These are phyloP conservation scores for Chamaetylas fuelleborni DNA, from an alignment of 2,113 vertebrate genomes.

Conservation along the genomic window DNA sequence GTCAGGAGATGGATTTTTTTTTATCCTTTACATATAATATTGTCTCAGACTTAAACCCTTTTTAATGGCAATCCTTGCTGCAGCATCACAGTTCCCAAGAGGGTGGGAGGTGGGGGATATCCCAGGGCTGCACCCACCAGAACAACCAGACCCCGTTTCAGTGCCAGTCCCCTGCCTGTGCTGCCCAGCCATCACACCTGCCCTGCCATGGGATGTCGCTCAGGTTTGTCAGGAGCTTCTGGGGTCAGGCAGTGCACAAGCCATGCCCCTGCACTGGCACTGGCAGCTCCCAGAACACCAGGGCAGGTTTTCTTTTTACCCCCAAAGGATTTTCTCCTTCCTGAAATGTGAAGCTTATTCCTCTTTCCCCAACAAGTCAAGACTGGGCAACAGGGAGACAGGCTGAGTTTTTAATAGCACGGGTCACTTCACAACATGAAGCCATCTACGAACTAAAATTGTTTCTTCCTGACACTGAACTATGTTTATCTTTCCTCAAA, in stretches of 20 bases:
- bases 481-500: background rate
- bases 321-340: background rate
- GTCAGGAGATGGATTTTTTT: background rate
- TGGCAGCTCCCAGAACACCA: background rate
- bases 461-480: background rate
- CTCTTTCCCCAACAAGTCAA: background rate
- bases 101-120: background rate
- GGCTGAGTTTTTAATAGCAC: background rate
- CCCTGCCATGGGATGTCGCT: rapidly evolving
- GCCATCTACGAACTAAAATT: background rate
- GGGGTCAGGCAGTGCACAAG: background rate
- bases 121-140: background rate
- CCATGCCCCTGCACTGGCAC: background rate
- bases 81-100: background rate
- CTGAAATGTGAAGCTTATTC: background rate
- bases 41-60: background rate
- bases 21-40: background rate
- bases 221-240: background rate
- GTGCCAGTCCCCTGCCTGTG: rapidly evolving
- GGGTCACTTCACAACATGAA: background rate
- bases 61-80: background rate
- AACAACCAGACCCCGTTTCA: background rate
- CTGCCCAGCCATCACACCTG: background rate
- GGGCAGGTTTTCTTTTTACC: background rate
- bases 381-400: background rate